Conservation (phyloP, 2,888 invertebrate species). For the Aporophyla nigra region DNA sequence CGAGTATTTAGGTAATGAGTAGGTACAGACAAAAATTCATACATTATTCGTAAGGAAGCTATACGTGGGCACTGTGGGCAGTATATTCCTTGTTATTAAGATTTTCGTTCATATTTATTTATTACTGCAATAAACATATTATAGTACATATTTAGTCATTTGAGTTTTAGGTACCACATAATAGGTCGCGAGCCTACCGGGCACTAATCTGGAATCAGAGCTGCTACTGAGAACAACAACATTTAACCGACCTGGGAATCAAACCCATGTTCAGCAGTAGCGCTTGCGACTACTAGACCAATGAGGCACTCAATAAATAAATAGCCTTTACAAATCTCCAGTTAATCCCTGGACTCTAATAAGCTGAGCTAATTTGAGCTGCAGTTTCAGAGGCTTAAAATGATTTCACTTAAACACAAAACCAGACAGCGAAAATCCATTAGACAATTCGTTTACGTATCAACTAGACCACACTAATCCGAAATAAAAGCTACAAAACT, state of each 20-base stretch:
- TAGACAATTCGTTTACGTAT: not conserved
- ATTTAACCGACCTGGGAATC: no score
- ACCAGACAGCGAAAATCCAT: not conserved
- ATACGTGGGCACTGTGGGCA: not conserved
- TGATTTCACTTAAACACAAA: not conserved
- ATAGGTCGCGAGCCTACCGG: no score
- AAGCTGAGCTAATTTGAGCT: not conserved
- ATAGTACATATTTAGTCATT: no score
- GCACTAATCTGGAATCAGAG: no score
- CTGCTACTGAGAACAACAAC: no score
- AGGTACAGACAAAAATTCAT: not conserved
- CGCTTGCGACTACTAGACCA: no score
- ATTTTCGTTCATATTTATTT: not conserved
- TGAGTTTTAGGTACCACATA: no score
- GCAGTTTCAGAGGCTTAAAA: not conserved
- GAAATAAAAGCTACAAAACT: slow-evolving; percentile 36
- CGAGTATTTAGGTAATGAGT: not conserved
- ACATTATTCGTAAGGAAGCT: not conserved
- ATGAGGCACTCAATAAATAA: no score
- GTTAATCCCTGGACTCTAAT: not conserved
- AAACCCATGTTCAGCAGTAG: no score
- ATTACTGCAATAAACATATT: not conserved
- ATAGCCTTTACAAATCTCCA: no score
- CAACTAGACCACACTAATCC: slow-evolving; percentile 14
- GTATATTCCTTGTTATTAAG: not conserved